A percentile compares a stretch with the other conserved stretches of the same genome.
These are phyloP conservation scores for Stegastes partitus DNA, from an alignment of 2,113 vertebrate species.

Conservation along the genomic window DNA sequence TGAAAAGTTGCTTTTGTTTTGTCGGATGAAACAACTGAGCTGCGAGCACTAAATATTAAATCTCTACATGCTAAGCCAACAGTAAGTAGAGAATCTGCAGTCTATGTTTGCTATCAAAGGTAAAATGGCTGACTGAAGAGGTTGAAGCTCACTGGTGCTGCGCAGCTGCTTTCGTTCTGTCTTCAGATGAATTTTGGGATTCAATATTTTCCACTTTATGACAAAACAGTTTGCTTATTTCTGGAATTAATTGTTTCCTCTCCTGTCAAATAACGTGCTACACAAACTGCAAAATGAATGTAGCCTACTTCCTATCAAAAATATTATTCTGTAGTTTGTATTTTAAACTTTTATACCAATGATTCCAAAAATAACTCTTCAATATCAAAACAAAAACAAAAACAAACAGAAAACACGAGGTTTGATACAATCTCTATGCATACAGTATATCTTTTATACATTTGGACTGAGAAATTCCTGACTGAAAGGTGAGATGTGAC, in stretches of 20 bases:
- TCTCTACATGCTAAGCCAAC: no score
- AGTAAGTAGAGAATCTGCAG: no score
- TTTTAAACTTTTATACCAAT: constrained; percentile 54
- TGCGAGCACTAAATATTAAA: no score
- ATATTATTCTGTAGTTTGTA: constrained; percentile 74
- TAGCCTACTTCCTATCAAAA: constrained; percentile 80
- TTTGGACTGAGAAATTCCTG: constrained; percentile 37
- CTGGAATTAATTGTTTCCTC: neutral
- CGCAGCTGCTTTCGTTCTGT: no score
- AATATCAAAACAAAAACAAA: constrained; percentile 53
- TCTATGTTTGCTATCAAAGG: no score
- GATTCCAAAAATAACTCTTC: constrained; percentile 82
- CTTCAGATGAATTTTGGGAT: neutral
- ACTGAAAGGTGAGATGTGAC: constrained; percentile 26
- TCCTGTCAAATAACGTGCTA: constrained; percentile 23
- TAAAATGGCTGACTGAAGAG: no score
- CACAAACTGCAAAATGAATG: constrained; percentile 53
- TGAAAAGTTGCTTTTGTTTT: constrained; percentile 16
- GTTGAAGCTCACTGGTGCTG: no score
- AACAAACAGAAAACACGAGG: constrained; percentile 17
- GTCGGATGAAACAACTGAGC: no score
- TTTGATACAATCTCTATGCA: constrained; percentile 57
- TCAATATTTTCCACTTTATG: constrained; percentile 1
- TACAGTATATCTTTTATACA: constrained; percentile 57
- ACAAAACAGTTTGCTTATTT: neutral